Percentiles rank a stretch among this genome's conserved stretches.
Evolutionary conservation across 2,888 invertebrate species (phyloP).

Genomic region (Diadromus collaris): DNA sequence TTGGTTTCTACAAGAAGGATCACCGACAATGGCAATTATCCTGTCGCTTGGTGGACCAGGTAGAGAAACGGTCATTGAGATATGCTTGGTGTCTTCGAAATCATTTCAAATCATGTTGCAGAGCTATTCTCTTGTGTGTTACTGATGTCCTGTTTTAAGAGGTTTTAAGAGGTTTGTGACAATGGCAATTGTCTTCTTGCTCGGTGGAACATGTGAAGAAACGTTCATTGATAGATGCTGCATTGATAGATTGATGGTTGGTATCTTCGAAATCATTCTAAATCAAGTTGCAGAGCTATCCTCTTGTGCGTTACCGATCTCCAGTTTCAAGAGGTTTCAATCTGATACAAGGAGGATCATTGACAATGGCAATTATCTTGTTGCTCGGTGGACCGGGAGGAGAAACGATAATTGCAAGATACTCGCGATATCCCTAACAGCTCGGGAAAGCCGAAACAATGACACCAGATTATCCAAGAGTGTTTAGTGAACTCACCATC

Average conservation of each 20-base stretch:
- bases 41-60: neutral
- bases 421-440: slow-evolving; percentile 67
- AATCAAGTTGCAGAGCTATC: neutral
- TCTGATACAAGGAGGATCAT: slow-evolving; percentile 70
- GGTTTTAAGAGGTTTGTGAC: too few relatives aligned
- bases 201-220: too few relatives aligned
- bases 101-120: too few relatives aligned
- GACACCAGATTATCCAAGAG: slow-evolving; percentile 20
- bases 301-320: too few relatives aligned
- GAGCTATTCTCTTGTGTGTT: too few relatives aligned
- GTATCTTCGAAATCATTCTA: neutral
- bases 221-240: too few relatives aligned
- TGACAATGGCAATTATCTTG: slow-evolving; percentile 77
- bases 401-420: slow-evolving; percentile 74
- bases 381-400: slow-evolving; percentile 66
- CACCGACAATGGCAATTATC: neutral
- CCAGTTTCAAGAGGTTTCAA: neutral
- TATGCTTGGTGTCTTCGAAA: too few relatives aligned
- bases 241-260: too few relatives aligned
- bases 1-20: too few relatives aligned
- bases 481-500: slow-evolving; percentile 41
- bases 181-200: too few relatives aligned
- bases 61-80: too few relatives aligned
- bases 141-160: too few relatives aligned
- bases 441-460: slow-evolving; percentile 67